Evolutionary conservation across 1,140 invertebrate genomes (phyloP), one percentile per base, ranked within the genome.

Genomic region (Micrasema minimum): DNA sequence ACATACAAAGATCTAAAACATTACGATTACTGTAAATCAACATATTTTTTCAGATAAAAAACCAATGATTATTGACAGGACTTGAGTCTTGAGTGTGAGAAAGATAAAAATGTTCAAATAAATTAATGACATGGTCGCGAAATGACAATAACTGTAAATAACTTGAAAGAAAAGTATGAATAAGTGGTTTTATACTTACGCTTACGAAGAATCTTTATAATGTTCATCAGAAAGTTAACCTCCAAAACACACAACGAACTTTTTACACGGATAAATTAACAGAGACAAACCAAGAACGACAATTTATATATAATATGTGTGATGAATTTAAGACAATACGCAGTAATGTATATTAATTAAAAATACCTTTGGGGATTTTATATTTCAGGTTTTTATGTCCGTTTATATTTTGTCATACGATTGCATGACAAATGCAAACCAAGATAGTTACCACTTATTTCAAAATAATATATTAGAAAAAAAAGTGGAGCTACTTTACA

Each of bases 361-460:
- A 48, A 16, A 48, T 55, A 31, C 26, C 23, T 55, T 31, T n/a
- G 7, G 3, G 7, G 18, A 48, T 48, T 20, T 11, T 22, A 48
- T 35, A 31, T 22, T 51, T 23, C 20, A 1, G 37, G 35, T 41
- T 59, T 59, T 59, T 59, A 59, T 59, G 16, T 59, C 38, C 55
- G 55, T 41, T 59, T 41, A 59, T 59, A 59, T 59, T 41, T 59
- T 20, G 26, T 2, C 55, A 59, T 38, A 38, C 35, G 18, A 41
- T 41, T 41, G 9, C 11, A 5, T 26, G 16, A 38, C 55, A 35
- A 59, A 59, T 59, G 55, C 55, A 59, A n/a, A 18, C 37, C 55
- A 59, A 59, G 14, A 22, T 38, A 22, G 35, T 20, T 14, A 20
- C 22, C 7, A 31, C 26, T 31, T 7, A 7, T 2, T 4, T 31